A percentile compares a stretch with the other conserved stretches of the same genome.
Evolutionary conservation across 2,113 vertebrate species (phyloP).

Genomic region (Cromileptes altivelis): DNA sequence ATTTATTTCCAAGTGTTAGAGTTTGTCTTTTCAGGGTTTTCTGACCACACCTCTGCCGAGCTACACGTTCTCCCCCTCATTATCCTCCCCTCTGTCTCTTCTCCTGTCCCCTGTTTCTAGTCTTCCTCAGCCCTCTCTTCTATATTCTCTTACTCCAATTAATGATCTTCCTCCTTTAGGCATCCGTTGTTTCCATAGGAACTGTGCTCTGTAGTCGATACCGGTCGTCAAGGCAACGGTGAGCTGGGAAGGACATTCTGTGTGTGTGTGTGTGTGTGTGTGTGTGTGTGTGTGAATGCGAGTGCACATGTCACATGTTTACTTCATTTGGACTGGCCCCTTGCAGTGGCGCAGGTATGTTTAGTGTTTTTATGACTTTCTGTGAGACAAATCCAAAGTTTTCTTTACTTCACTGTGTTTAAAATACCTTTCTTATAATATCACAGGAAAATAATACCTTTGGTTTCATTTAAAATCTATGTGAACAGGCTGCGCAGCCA

Average conservation of each 20-base stretch:
- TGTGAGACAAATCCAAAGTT: constrained; percentile 4
- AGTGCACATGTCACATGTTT: constrained; percentile 43
- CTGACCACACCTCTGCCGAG: constrained; percentile 46
- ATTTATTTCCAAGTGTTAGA: neutral
- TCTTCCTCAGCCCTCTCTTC: constrained; percentile 67
- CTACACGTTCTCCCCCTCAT: constrained; percentile 33
- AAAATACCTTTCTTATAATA: constrained; percentile 11
- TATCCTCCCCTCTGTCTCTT: constrained; percentile 28
- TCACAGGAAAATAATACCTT: neutral
- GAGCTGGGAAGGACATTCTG: constrained; percentile 62
- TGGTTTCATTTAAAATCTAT: constrained; percentile 4
- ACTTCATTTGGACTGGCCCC: constrained; percentile 44
- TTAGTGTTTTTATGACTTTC: constrained; percentile 15
- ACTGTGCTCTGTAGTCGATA: constrained; percentile 81
- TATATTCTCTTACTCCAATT: constrained; percentile 79
- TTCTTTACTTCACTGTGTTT: neutral
- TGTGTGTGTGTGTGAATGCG: constrained; percentile 19
- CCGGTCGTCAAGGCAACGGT: constrained; percentile 79
- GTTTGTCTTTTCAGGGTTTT: constrained; percentile 19
- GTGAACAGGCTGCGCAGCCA: neutral
- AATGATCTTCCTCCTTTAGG: constrained; percentile 81
- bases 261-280: constrained; percentile 33
- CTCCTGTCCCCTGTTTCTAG: constrained; percentile 41
- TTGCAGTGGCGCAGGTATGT: constrained; percentile 13
- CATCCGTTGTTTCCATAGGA: constrained; percentile 85